Base-by-base conservation (phyloP, 2,797 vertebrate species). In the Oreochromis mossambicus region DNA sequence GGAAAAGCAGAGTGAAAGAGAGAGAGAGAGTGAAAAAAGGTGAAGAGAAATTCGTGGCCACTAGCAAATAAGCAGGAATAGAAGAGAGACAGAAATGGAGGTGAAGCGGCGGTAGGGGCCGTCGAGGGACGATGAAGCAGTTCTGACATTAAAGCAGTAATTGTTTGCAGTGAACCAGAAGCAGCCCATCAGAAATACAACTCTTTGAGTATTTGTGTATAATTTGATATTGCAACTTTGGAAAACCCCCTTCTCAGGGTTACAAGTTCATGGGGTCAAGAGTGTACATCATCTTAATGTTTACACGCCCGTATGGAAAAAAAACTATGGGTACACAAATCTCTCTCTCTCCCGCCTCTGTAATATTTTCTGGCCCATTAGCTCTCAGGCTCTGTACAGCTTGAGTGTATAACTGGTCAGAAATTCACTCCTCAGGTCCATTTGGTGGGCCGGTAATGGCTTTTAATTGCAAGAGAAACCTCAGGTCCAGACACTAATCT, bases 81-180 rank as follows among this genome's bases (percentile, higher is more conserved):
- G 36, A 75, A 76, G 63, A 63, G 15, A 77, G 68, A 54, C 38
- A 79, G 54, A 36, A 82, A 79, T 43, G 24, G 79, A 79, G 76
- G 56, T 56, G 83, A 81, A 54, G 61, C 68, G 34, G 61, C 73
- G 32, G 80, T 1, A 13, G 58, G 51, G 79, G 88, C 87, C 77
- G 90, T 92, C 79, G 58, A 86, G 92, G 93, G 93, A 93, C 92
- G 92, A 94, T 92, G 93, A 92, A 90, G 85, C 89, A 93, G 95
- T 95, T 94, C 90, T 92, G 91, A 92, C 96, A 95, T 96, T 93
- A 94, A 92, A 94, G 92, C 93, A 86, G 91, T 95, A 95, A 97
- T 96, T 96, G 95, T 91, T 95, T 86, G 77, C 93, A 95, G 93
- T 95, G 95, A 96, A 97, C 95, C 95, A 10, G 94, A 96, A 93